Evolutionary conservation across 2,797 vertebrate genomes (phyloP), one percentile per base, ranked within the genome.

Genomic region (Acanthurus leucopareius): DNA sequence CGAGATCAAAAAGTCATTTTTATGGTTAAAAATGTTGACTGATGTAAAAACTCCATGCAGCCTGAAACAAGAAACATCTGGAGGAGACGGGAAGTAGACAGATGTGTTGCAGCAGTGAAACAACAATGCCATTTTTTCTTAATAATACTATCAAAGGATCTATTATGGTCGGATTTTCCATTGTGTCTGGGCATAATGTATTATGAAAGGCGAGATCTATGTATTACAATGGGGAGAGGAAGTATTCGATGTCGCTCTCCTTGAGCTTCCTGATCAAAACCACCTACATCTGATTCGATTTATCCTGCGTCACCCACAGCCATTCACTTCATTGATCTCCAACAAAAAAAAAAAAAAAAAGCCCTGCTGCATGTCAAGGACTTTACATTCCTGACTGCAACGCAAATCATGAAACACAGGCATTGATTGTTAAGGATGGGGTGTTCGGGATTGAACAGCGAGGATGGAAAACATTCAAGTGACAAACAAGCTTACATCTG

Each of bases 241-340:
- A 91, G 82, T 88, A 70, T 90, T 91, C 61, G 17, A 86, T 87
- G 77, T 87, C 40, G 59, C 69, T 79, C 68, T 83, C 71, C 66
- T 82, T 82, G 42, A 77, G 79, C 80, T 84, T 87, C 80, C 81
- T 75, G 80, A 87, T 89, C 63, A 80, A 89, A 92, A 90, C 85
- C 86, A 83, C 84, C 79, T 69, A 83, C 87, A 91, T 91, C 82
- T 88, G 85, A 90, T 80, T 90, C 79, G 22, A 70, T 85, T 92
- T 90, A 88, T 78, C 75, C 74, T 59, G 68, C 44, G 53, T 86
- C 80, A 87, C 87, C 77, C 62, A n/a, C 72, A 77, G 56, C 66
- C 74, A 67, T 82, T 85, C 77, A 71, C 64, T 80, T 83, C 80
- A 84, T 86, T 89, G 86, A 92, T 90, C 80, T 87, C 42, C 17